A percentile compares a stretch with the other conserved stretches of the same genome.
These are phyloP conservation scores for Ptychodera flava DNA, from an alignment of 35 echinoderm and acorn worm genomes.

Conservation along the genomic window DNA sequence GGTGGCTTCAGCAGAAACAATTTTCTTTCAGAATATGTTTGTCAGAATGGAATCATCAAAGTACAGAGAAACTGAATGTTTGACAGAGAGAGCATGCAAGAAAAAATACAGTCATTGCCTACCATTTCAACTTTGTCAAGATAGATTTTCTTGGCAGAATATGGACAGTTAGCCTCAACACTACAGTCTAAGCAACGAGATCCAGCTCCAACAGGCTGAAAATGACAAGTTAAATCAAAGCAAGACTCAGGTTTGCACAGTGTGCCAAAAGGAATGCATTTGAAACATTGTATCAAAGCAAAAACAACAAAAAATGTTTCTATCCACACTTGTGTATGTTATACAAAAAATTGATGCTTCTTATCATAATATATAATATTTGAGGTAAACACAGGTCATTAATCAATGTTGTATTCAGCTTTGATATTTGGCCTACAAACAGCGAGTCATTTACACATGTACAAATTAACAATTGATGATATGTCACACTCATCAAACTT, in stretches of 20 bases:
- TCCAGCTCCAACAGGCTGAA: constrained; percentile 67
- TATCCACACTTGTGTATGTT: not conserved
- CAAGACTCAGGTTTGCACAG: not conserved
- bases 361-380: not conserved
- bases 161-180: constrained; percentile 63
- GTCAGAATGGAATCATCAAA: no score
- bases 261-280: not conserved
- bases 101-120: no score
- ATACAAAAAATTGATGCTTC: not conserved
- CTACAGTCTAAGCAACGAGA: constrained; percentile 74
- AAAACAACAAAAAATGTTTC: not conserved
- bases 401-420: no score
- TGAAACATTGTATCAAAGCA: not conserved
- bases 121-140: constrained; percentile 33
- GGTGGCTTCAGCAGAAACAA: no score
- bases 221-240: constrained; percentile 6
- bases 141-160: constrained; percentile 93
- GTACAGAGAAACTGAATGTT: no score
- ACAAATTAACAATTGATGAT: no score
- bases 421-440: no score
- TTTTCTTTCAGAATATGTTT: no score
- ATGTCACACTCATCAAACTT: no score
- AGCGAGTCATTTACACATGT: no score
- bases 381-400: no score
- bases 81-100: no score